phyloP scores from a whole-genome alignment of 64 coral and sea anemone genomes.

The Cladopsammia gracilis region DNA sequence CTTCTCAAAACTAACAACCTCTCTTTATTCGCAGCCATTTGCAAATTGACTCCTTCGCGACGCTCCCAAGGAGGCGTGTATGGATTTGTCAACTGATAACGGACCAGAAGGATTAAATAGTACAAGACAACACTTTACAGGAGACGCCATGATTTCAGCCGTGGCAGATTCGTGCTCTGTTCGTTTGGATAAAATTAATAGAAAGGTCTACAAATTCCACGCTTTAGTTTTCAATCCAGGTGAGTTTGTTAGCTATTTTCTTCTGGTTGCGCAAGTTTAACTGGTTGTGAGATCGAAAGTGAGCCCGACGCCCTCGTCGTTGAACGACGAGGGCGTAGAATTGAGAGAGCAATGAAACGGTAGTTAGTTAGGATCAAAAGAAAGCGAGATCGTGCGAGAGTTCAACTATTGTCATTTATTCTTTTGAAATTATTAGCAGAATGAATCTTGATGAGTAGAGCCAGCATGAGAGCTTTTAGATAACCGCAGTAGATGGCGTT shows the following conservation, averaged over 20 bases:
- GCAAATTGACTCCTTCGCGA: background rate
- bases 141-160: constrained; percentile 49
- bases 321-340: too few relatives aligned
- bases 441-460: too few relatives aligned
- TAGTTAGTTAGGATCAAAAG: too few relatives aligned
- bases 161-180: constrained; percentile 75
- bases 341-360: too few relatives aligned
- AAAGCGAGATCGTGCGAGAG: too few relatives aligned
- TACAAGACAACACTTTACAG: background rate
- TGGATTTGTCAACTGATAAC: background rate
- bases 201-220: constrained; percentile 75
- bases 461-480: too few relatives aligned
- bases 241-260: background rate
- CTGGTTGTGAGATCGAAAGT: background rate
- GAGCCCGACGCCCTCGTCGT: too few relatives aligned
- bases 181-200: constrained; percentile 54
- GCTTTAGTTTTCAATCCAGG: constrained; percentile 64
- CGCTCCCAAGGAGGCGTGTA: background rate
- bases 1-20: background rate
- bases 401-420: too few relatives aligned
- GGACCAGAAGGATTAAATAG: too few relatives aligned
- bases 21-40: constrained; percentile 27
- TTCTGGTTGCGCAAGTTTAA: background rate
- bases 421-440: too few relatives aligned
- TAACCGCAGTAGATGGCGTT: too few relatives aligned